Evolutionary conservation across 2,888 invertebrate genomes (phyloP), one percentile per base, ranked within the genome.

Genomic region (Xanthorhoe spadicearia): DNA sequence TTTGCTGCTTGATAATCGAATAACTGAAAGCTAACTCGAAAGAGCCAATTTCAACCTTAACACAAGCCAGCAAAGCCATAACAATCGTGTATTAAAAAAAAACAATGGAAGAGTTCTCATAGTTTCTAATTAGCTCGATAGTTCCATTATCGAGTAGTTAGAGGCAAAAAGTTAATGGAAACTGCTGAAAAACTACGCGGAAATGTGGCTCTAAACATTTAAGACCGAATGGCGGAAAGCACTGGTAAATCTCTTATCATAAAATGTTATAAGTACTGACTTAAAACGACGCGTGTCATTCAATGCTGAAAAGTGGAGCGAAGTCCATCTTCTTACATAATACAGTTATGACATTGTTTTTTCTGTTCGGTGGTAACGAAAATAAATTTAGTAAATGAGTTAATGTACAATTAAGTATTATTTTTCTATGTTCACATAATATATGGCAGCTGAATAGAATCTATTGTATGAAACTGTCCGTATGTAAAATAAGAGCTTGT

Each of bases 121-220:
- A 46, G 66, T 38, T 54, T 58, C 60, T 61, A 73, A 73, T 73
- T 65, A 68, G 51, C 35, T 50, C 10, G 66, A 19, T 64, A 57
- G 59, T 61, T 63, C 61, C 57, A 61, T 62, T 68, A 68, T 68
- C 68, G 61, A 63, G 48, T 67, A 65, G 61, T 69, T 61, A 68
- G 62, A 32, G 53, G 52, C 62, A 70, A 69, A 74, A 72, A 74
- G 69, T 63, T 71, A 72, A 72, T 69, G 61, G 69, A 64, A 64
- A 58, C n/a, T 58, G 56, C 38, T 68, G 65, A 71, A 72, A 64
- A 64, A 68, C 59, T 61, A 68, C 54, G 66, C 70, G 72, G 72
- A 72, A 72, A 70, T 59, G 38, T 35, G 48, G 51, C 49, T 61
- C 55, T 49, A 61, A 69, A 55, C 63, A 66, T 55, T 48, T 56